Evolutionary conservation across 2,113 vertebrate genomes (phyloP).

Genomic region (Notarius lentiginosus): DNA sequence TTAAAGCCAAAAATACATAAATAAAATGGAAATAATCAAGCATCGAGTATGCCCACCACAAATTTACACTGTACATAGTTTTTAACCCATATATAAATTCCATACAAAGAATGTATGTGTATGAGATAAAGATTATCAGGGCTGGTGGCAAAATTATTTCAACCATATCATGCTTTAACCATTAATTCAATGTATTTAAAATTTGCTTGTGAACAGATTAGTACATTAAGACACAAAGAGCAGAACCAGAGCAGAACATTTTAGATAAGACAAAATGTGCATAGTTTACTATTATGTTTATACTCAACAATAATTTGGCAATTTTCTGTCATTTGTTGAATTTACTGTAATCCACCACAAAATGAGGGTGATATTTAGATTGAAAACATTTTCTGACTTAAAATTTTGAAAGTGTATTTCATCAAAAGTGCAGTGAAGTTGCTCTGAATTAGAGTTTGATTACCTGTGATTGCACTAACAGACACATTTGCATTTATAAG

Average conservation of each 20-base stretch:
- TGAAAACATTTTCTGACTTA: constrained; percentile 13
- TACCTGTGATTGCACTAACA: constrained; percentile 18
- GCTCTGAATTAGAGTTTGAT: constrained; percentile 18
- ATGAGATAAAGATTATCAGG: constrained; percentile 33
- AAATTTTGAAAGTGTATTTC: constrained; percentile 3
- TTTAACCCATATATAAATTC: constrained; percentile 2
- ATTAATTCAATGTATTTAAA: constrained; percentile 21
- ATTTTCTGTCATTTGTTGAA: not conserved
- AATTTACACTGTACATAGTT: not conserved
- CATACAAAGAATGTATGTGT: constrained; percentile 14
- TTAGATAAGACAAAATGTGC: constrained; percentile 9
- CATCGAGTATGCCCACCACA: not conserved
- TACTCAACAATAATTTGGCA: not conserved
- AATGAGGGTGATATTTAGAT: constrained; percentile 2
- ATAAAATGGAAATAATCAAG: not conserved
- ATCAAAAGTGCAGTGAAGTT: constrained; percentile 7
- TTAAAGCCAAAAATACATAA: not conserved
- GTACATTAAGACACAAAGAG: not conserved
- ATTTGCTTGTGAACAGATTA: not conserved
- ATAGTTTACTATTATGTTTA: constrained; percentile 10
- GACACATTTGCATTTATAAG: constrained; percentile 22
- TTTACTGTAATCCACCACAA: not conserved
- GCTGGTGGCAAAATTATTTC: constrained; percentile 13
- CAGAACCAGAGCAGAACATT: not conserved
- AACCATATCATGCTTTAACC: constrained; percentile 16